A percentile compares a stretch with the other conserved stretches of the same genome.
Conservation (phyloP, 1,140 invertebrate species). For the Pseudachorutes palmiensis region DNA sequence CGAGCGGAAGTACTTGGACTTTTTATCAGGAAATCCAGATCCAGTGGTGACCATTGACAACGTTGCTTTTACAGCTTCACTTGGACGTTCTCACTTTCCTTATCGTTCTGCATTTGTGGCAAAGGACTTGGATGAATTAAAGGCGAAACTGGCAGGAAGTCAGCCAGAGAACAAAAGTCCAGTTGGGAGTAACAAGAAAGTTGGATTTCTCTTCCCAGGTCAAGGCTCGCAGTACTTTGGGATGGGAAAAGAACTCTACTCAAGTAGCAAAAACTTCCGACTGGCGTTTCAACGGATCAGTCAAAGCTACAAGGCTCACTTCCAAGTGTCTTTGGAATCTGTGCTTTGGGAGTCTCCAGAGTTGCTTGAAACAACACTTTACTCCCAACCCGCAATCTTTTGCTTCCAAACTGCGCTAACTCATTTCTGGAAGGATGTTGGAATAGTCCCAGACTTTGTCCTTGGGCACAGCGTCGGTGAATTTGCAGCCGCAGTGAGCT, state of each 20-base stretch:
- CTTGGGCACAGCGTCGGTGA: conserved; percentile 28
- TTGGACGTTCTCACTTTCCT: conserved; percentile 21
- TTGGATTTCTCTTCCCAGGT: conserved; percentile 28
- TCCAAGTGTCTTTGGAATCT: background rate
- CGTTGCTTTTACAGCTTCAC: conserved; percentile 12
- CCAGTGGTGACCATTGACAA: background rate
- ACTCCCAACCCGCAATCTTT: conserved; percentile 30
- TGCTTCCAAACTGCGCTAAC: conserved; percentile 24
- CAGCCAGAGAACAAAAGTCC: background rate
- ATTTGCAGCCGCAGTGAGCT: conserved; percentile 25
- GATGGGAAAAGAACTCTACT: conserved; percentile 24
- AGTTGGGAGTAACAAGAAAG: conserved; percentile 1
- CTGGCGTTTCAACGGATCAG: conserved; percentile 18
- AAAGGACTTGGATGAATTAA: background rate
- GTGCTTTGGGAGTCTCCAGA: background rate
- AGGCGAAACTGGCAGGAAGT: background rate
- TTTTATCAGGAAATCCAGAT: background rate
- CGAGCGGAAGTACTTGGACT: background rate
- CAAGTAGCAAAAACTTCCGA: too few species aligned
- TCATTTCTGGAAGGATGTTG: conserved; percentile 25
- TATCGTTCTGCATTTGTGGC: conserved; percentile 2
- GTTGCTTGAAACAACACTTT: conserved; percentile 14
- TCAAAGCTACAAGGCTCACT: conserved; percentile 4
- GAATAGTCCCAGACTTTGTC: conserved; percentile 25
- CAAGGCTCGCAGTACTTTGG: conserved; percentile 29